Conservation (phyloP, 2,888 invertebrate genomes). For the Auanema freiburgensis region DNA sequence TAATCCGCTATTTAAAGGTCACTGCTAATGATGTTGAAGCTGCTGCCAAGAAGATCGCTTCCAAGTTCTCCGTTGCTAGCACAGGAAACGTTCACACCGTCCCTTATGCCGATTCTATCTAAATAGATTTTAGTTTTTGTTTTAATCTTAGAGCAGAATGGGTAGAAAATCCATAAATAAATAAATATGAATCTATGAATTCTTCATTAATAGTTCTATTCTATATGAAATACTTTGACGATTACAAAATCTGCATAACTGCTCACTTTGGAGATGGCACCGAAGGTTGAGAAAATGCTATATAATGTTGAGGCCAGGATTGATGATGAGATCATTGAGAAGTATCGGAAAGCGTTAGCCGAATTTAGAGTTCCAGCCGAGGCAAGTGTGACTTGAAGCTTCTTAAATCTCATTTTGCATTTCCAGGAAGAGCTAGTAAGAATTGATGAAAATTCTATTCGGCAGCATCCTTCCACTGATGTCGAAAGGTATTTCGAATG, state of each 20-base stretch:
- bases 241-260: too few species aligned
- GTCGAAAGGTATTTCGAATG: conserved; percentile 49
- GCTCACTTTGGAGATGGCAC: too few species aligned
- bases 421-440: neutral
- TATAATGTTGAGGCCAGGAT: too few species aligned
- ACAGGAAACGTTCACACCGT: conserved; percentile 39
- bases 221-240: too few species aligned
- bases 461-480: conserved; percentile 22
- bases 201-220: too few species aligned
- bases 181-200: too few species aligned
- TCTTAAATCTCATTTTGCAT: neutral
- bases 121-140: conserved; percentile 10
- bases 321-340: conserved; percentile 3
- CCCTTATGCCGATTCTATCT: conserved; percentile 43
- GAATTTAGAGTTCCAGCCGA: conserved; percentile 17
- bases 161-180: too few species aligned
- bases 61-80: conserved; percentile 40
- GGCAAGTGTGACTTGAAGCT: conserved; percentile 1
- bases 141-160: too few species aligned
- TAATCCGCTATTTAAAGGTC: conserved; percentile 20
- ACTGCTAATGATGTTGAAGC: conserved; percentile 35
- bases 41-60: conserved; percentile 36
- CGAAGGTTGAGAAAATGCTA: too few species aligned
- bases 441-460: conserved; percentile 10
- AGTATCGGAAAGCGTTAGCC: conserved; percentile 12